Evolutionary conservation across 2,888 invertebrate genomes (phyloP), one percentile per base, ranked within the genome.

Genomic region (Panzeria rudis): DNA sequence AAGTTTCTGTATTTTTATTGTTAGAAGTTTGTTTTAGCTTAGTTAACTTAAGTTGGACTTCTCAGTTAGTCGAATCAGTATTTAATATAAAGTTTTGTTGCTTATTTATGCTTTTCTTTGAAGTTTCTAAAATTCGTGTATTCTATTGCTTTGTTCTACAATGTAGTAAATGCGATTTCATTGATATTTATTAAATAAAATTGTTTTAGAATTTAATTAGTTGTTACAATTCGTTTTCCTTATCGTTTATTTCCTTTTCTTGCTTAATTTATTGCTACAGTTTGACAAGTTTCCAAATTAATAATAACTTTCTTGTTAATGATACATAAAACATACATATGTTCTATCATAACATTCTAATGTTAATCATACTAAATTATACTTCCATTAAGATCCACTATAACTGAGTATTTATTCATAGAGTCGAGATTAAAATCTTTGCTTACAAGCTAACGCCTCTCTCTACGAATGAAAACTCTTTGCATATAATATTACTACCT

Each of bases 191-290:
- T 15, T 25, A 4, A 29, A 15, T 29, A 29, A 29, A 29, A 23
- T n/a, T 7, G 25, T 25, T 56, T 25, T 29, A 29, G 1, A 6
- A 20, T 61, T 61, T 20, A 6, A 20, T 41, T 54, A 17, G 32
- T 29, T 71, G 0, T 35, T 25, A 17, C 38, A 17, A 35, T 15
- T 50, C 35, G 8, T 32, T 44, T 41, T 64, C 35, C 5, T 59
- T 72, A 23, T 41, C 1, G 23, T 35, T 68, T 17, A 8, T 20
- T 77, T 73, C n/a, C 23, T 85, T 61, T 85, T 61, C 23, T 66
- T 76, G 75, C 79, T 82, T 82, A 56, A 23, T 73, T 47, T 64
- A 44, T 15, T 41, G 54, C 56, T 66, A 44, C 17, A 41, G 13
- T 50, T 59, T 17, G 9, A 41, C 11, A 41, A 61, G 38, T 71